Evolutionary conservation across 2,113 vertebrate species (phyloP), one percentile per base, ranked within the genome.

Genomic region (Corydoras maculifer): DNA sequence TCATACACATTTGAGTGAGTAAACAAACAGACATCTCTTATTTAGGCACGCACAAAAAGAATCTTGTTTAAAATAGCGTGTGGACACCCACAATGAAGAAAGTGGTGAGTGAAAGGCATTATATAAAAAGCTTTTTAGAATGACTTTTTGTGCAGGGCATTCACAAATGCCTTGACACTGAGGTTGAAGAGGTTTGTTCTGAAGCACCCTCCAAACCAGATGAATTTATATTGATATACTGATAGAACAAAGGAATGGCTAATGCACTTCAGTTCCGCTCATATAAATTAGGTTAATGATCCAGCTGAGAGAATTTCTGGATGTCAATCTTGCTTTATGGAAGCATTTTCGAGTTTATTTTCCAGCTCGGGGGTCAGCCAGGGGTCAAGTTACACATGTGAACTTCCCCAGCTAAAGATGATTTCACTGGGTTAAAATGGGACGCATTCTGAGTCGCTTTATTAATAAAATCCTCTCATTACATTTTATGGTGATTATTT

Each of bases 1-100:
- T 60, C 71, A 51, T 54, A 25, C 55, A 29, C 63, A 60, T 53
- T 18, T 13, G 63, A 61, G 18, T 12, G 13, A 48, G 50, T 60
- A 73, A 73, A 66, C 55, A 73, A 73, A 67, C 48, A 35, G 58
- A 67, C 58, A 48, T 35, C 29, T 48, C 18, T 48, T 49, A 48
- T 68, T 68, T 68, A 64, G 7, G 11, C 3, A 14, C 2, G 18
- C 31, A 35, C 18, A 67, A 8, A 32, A 57, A 25, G 54, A 29
- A 15, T 30, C 8, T 2, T 8, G n/a, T 25, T 14, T 67, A 55
- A 55, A 54, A 60, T 50, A 48, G 29, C 29, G n/a, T 62, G 58
- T 9, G 13, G 68, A 70, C 59, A 70, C 68, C 48, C 12, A 60
- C 49, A n/a, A 43, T 35, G 48, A 14, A 53, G 65, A 62, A 62